Evolutionary conservation across 1,140 invertebrate species (phyloP).

Genomic region (Drosophila rufa): DNA sequence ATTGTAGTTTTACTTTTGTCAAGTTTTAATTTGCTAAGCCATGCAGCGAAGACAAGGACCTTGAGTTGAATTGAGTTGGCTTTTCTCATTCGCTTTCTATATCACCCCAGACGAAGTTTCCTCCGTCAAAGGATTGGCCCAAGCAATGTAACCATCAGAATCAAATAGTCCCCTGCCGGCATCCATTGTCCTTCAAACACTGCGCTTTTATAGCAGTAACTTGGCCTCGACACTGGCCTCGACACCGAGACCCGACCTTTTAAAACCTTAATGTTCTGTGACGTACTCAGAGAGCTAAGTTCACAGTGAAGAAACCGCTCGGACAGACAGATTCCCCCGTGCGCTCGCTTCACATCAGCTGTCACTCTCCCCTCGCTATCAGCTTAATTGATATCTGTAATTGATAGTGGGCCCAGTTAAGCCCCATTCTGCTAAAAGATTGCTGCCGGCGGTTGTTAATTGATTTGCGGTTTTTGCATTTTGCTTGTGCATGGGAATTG

Average conservation of each 20-base stretch:
- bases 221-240: background rate
- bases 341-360: background rate
- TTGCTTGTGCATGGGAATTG: conserved; percentile 14
- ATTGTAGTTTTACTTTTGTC: background rate
- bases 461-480: conserved; percentile 60
- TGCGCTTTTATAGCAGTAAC: background rate
- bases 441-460: conserved; percentile 43
- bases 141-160: background rate
- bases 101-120: background rate
- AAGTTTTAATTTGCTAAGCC: conserved; percentile 21
- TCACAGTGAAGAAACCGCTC: background rate
- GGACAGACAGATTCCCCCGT: background rate
- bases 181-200: conserved; percentile 3
- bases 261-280: background rate
- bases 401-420: conserved; percentile 27
- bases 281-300: background rate
- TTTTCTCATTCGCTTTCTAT: background rate
- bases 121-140: conserved; percentile 2
- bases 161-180: background rate
- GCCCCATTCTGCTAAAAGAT: background rate
- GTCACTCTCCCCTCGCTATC: conserved; percentile 2
- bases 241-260: background rate
- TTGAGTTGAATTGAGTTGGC: conserved; percentile 27
- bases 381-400: conserved; percentile 35
- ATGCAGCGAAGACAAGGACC: background rate